Conservation (phyloP, 1,140 invertebrate species). For the Eumeta japonica region DNA sequence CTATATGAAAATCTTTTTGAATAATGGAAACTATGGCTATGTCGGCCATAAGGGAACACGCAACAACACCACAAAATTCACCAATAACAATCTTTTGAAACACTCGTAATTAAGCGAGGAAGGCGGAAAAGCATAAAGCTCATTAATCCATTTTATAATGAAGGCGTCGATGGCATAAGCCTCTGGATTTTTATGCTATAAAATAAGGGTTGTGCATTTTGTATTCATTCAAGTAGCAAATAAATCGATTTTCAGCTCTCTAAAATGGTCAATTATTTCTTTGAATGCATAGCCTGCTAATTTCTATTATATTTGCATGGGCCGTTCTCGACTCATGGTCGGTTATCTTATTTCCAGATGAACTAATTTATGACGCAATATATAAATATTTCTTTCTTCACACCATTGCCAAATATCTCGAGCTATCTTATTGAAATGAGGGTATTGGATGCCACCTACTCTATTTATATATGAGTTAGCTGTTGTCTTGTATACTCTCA, state of each 20-base stretch:
- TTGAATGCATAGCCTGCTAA: neutral
- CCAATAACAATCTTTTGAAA: constrained; percentile 3
- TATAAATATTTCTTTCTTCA: neutral
- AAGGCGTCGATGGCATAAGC: neutral
- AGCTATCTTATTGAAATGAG: neutral
- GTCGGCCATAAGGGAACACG: constrained; percentile 6
- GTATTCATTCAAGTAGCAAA: constrained; percentile 2
- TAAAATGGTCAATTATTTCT: neutral
- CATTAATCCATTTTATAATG: constrained; percentile 1
- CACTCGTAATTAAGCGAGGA: constrained; percentile 4
- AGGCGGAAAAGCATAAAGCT: constrained; percentile 6
- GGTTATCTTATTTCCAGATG: neutral
- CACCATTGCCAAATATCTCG: neutral
- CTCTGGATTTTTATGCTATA: neutral
- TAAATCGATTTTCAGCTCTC: neutral
- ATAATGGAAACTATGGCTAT: constrained; percentile 5
- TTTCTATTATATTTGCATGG: neutral
- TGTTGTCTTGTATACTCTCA: neutral
- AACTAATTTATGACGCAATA: constrained; percentile 3
- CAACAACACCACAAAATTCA: constrained; percentile 2
- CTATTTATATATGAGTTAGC: constrained; percentile 1
- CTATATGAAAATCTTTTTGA: neutral
- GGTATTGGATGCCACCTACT: neutral
- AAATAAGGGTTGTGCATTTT: neutral
- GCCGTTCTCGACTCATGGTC: neutral